Conservation (phyloP, 2,113 vertebrate genomes). For the Paedocypris sp. region DNA sequence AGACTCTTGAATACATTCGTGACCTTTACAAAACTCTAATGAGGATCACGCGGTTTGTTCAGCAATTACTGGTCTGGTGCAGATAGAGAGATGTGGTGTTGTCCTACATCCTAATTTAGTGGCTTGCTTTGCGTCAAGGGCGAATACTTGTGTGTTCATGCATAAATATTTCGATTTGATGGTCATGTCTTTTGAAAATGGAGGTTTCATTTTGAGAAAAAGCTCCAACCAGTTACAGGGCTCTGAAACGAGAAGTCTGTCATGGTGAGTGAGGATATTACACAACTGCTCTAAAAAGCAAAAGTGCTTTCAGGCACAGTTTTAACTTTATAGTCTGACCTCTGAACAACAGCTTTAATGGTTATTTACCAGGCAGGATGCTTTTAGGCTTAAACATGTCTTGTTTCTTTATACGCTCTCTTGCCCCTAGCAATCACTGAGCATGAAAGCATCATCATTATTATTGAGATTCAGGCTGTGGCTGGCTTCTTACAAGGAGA, state of each 20-base stretch:
- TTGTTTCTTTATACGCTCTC: conserved; percentile 8
- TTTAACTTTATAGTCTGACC: background rate
- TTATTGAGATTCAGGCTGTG: background rate
- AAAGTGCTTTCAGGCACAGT: background rate
- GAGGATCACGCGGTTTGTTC: background rate
- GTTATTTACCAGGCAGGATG: conserved; percentile 7
- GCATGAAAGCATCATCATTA: background rate
- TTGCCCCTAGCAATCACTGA: background rate
- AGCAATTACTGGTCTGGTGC: background rate
- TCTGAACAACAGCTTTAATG: background rate
- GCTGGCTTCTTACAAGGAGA: no score
- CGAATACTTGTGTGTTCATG: background rate
- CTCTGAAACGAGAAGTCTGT: background rate
- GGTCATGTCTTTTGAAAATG: background rate
- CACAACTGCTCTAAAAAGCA: background rate
- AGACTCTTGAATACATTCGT: background rate
- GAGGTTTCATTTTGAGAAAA: background rate
- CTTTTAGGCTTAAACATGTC: conserved; percentile 5
- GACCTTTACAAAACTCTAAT: conserved; percentile 10
- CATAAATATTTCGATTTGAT: background rate
- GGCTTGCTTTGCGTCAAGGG: background rate
- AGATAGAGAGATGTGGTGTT: background rate
- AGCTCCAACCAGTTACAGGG: background rate
- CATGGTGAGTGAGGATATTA: background rate
- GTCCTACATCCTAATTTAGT: conserved; percentile 1